A percentile compares a stretch with the other conserved stretches of the same genome.
phyloP scores from a whole-genome alignment of 1,140 invertebrate species.

The Sarcophaga peregrina region DNA sequence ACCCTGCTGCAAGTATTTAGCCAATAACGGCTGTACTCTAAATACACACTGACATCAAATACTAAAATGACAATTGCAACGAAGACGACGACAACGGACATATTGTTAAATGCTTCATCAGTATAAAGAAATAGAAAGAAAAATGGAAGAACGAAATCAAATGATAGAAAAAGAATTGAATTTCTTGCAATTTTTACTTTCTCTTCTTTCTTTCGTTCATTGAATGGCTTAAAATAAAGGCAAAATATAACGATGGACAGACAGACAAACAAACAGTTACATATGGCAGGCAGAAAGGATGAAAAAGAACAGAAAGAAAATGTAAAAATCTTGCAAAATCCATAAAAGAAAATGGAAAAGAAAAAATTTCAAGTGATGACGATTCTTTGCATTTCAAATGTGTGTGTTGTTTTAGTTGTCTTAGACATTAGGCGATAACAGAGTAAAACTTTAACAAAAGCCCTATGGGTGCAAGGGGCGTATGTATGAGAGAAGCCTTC shows the following conservation, averaged over 20 bases:
- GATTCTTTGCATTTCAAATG: not conserved
- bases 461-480: too few species aligned
- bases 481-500: not conserved
- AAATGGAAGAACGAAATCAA: not conserved
- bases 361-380: constrained; percentile 16
- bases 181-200: not conserved
- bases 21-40: too few species aligned
- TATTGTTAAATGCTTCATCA: constrained; percentile 13
- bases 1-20: too few species aligned
- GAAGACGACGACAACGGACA: not conserved
- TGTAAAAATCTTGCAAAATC: constrained; percentile 12
- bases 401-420: not conserved
- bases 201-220: not conserved
- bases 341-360: constrained; percentile 1
- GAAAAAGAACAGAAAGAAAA: not conserved
- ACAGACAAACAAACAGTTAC: not conserved
- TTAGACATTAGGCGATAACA: not conserved
- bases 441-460: not conserved
- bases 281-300: not conserved
- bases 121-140: not conserved
- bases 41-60: not conserved
- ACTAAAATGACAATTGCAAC: constrained; percentile 23
- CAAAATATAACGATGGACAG: not conserved
- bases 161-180: too few species aligned
- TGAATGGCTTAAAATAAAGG: not conserved